Evolutionary conservation across 2,797 vertebrate genomes (phyloP).

Genomic region (Brotula barbata): DNA sequence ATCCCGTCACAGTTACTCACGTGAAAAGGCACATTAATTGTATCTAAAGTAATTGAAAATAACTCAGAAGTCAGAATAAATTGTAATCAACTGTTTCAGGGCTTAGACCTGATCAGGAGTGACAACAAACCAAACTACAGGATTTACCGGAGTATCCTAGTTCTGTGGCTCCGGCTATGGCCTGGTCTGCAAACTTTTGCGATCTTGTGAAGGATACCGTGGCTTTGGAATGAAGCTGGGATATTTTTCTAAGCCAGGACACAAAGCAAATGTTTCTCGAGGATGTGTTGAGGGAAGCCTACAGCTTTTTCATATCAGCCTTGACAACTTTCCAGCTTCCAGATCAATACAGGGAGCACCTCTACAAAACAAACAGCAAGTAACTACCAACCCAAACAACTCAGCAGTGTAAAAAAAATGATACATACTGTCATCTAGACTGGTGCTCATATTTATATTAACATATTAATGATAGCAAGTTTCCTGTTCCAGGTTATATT

Average conservation of each 20-base stretch:
- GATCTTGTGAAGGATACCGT: slow-evolving; percentile 34
- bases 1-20: no score
- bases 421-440: background rate
- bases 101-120: no score
- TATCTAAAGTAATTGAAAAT: no score
- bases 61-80: no score
- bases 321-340: slow-evolving; percentile 23
- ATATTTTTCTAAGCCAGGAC: slow-evolving; percentile 34
- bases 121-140: no score
- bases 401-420: no score
- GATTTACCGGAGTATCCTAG: no score
- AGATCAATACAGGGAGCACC: background rate
- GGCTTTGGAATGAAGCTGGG: slow-evolving; percentile 19
- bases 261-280: slow-evolving; percentile 23
- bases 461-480: background rate
- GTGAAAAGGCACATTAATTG: no score
- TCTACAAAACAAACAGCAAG: slow-evolving; percentile 20
- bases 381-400: background rate
- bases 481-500: background rate
- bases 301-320: slow-evolving; percentile 17
- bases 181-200: slow-evolving; percentile 10
- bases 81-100: no score
- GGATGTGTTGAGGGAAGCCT: slow-evolving; percentile 24
- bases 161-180: slow-evolving; percentile 3
- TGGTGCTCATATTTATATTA: slow-evolving; percentile 1